Percentiles rank a stretch among this genome's conserved stretches.
These are phyloP conservation scores for Podarcis cretensis DNA, from an alignment of 2,113 vertebrate species.

Conservation along the genomic window DNA sequence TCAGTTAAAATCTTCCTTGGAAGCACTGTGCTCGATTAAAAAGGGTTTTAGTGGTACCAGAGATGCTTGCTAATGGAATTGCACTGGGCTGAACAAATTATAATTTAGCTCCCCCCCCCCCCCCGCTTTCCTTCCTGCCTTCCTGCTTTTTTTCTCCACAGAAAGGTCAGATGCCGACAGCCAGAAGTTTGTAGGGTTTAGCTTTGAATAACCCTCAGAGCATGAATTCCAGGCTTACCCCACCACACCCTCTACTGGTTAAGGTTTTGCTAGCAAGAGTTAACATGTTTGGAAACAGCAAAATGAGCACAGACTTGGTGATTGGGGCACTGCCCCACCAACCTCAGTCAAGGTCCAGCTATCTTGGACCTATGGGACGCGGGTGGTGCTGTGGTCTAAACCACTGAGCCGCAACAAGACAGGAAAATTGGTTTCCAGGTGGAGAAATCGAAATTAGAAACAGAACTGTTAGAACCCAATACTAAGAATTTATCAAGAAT, in stretches of 20 bases:
- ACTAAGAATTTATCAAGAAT: no score
- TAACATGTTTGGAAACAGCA: background rate
- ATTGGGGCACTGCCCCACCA: no score
- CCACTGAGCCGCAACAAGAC: no score
- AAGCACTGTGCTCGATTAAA: background rate
- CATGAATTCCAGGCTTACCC: background rate
- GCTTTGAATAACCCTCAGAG: background rate
- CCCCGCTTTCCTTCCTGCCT: background rate
- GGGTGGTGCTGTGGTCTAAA: no score
- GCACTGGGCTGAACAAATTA: background rate
- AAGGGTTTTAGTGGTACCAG: background rate
- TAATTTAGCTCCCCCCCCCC: background rate
- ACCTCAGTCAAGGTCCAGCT: no score
- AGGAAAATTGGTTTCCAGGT: no score
- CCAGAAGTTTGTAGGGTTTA: background rate
- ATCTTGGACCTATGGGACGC: no score
- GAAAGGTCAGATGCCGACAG: background rate
- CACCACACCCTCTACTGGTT: constrained; percentile 31
- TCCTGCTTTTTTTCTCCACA: no score
- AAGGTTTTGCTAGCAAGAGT: background rate
- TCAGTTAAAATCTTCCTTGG: background rate
- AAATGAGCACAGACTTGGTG: background rate
- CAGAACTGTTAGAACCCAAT: no score
- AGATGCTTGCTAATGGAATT: background rate
- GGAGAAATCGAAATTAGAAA: no score